These are phyloP conservation scores for Meles meles DNA, from an alignment of 2,113 vertebrate species.

Conservation along the genomic window DNA sequence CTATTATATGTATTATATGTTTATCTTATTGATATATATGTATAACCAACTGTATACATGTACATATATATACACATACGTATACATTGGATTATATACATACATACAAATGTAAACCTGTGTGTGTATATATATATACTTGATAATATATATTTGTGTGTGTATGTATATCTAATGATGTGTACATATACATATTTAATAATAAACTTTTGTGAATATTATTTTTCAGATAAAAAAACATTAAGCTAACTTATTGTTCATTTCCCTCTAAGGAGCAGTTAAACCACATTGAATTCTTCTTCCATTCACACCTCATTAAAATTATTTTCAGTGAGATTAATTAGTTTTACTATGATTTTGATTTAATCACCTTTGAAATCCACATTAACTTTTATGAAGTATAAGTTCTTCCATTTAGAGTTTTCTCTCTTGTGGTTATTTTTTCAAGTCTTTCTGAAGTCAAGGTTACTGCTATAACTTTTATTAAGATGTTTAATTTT, in stretches of 20 bases:
- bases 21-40: not conserved
- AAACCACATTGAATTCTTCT: not conserved
- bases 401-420: not conserved
- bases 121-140: not conserved
- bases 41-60: not conserved
- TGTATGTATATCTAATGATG: not conserved
- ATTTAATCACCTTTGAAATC: not conserved
- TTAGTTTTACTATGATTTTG: not conserved
- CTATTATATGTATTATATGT: not conserved
- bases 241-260: not conserved
- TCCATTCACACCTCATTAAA: not conserved
- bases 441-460: not conserved
- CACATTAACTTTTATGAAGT: not conserved
- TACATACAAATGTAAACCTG: not conserved
- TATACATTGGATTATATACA: not conserved
- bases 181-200: not conserved
- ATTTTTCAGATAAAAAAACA: not conserved
- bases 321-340: not conserved
- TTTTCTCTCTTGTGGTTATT: not conserved
- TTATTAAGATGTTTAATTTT: not conserved
- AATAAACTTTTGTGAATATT: not conserved
- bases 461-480: not conserved
- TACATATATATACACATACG: not conserved
- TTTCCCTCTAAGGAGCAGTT: not conserved
- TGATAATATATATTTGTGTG: not conserved